Evolutionary conservation across 2,797 vertebrate species (phyloP).

Genomic region (Ficedula albicollis): DNA sequence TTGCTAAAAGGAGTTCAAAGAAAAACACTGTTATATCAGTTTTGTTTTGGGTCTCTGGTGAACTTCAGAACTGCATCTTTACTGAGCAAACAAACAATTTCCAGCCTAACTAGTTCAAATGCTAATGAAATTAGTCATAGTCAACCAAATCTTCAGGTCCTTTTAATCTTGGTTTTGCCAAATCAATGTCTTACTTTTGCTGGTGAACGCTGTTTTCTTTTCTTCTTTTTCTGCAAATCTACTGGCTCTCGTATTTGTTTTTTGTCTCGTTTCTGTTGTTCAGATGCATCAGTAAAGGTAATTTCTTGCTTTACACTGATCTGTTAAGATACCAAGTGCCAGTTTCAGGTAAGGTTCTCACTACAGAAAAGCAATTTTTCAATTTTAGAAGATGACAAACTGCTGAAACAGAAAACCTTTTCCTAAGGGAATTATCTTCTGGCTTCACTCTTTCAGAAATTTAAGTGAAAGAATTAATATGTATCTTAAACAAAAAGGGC

Average conservation of each 20-base stretch:
- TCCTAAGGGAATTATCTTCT: conserved; percentile 59
- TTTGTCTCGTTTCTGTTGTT: conserved; percentile 90
- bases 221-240: conserved; percentile 96
- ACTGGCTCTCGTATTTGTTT: conserved; percentile 88
- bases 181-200: conserved; percentile 89
- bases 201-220: conserved; percentile 97
- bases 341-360: conserved; percentile 72
- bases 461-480: conserved; percentile 63
- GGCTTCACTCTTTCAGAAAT: conserved; percentile 64
- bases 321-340: conserved; percentile 80
- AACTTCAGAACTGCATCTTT: conserved; percentile 61
- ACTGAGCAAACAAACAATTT: conserved; percentile 69
- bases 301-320: conserved; percentile 97
- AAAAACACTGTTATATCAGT: conserved; percentile 64
- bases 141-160: conserved; percentile 65
- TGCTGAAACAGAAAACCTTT: conserved; percentile 70
- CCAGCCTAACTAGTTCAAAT: conserved; percentile 67
- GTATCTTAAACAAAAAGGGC: conserved; percentile 57
- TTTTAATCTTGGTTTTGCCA: conserved; percentile 67
- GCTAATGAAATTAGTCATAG: conserved; percentile 70
- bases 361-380: conserved; percentile 71
- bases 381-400: conserved; percentile 73
- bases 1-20: conserved; percentile 65
- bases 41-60: conserved; percentile 58
- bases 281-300: conserved; percentile 88